These are phyloP conservation scores for Harpegnathos saltator DNA, from an alignment of 1,140 invertebrate genomes.

Conservation along the genomic window DNA sequence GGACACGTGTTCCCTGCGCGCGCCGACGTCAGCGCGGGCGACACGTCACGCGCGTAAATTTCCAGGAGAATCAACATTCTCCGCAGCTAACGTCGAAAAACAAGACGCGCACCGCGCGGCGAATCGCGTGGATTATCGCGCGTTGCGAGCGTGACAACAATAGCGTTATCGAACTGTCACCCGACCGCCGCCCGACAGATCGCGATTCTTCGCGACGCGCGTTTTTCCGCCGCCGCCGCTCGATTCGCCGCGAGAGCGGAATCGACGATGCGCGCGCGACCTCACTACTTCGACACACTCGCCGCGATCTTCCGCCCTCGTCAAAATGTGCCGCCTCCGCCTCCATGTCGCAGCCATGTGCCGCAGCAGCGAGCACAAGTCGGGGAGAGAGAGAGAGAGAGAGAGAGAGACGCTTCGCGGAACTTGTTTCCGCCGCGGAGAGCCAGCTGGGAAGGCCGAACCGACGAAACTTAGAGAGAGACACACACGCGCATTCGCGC, in stretches of 20 bases:
- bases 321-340: neutral
- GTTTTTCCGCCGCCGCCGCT: too few species aligned
- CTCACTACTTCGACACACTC: too few species aligned
- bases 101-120: too few species aligned
- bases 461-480: neutral
- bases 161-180: neutral
- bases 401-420: neutral
- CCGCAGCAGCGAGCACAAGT: neutral
- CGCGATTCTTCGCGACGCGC: too few species aligned
- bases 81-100: slow-evolving; percentile 17
- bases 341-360: neutral
- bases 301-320: neutral
- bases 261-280: too few species aligned
- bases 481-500: too few species aligned
- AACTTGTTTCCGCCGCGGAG: neutral
- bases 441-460: neutral
- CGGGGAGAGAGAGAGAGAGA: neutral
- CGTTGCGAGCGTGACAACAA: slow-evolving; percentile 22
- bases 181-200: too few species aligned
- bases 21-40: slow-evolving; percentile 23
- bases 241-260: too few species aligned
- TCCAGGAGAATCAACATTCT: slow-evolving; percentile 39
- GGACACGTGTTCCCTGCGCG: slow-evolving; percentile 3
- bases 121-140: too few species aligned
- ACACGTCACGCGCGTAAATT: slow-evolving; percentile 45